Conservation (phyloP, 1,140 invertebrate genomes). For the Drosophila nigrodunni region DNA sequence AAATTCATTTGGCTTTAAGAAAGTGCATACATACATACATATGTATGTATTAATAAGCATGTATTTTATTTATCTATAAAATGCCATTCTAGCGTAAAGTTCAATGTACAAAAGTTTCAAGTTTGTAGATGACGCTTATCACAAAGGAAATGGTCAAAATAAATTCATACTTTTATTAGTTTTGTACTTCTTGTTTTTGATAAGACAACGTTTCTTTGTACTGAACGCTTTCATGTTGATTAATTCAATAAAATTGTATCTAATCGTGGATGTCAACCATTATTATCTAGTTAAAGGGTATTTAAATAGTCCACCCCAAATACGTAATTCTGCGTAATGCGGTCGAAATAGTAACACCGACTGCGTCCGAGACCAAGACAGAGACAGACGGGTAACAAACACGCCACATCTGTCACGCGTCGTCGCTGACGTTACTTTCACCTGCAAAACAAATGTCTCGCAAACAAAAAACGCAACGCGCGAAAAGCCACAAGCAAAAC, state of each 20-base stretch:
- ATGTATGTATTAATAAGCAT: slow-evolving; percentile 2
- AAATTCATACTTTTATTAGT: slow-evolving; percentile 21
- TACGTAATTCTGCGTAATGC: neutral
- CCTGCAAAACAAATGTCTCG: slow-evolving; percentile 40
- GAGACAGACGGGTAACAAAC: slow-evolving; percentile 26
- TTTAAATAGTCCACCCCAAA: slow-evolving; percentile 2
- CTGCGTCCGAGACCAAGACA: too few species aligned
- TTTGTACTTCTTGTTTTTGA: slow-evolving; percentile 25
- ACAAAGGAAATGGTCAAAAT: slow-evolving; percentile 37
- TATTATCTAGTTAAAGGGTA: slow-evolving; percentile 6
- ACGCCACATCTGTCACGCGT: slow-evolving; percentile 53
- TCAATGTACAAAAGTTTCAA: slow-evolving; percentile 50
- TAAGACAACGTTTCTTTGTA: slow-evolving; percentile 19
- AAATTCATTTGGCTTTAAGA: slow-evolving; percentile 4
- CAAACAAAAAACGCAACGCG: slow-evolving; percentile 35
- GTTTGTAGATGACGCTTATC: slow-evolving; percentile 35
- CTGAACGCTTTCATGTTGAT: neutral
- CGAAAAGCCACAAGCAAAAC: slow-evolving; percentile 57
- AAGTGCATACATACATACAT: neutral
- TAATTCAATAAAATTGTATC: slow-evolving; percentile 9
- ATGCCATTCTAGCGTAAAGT: slow-evolving; percentile 29
- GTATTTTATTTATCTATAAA: slow-evolving; percentile 10
- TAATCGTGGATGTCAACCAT: neutral
- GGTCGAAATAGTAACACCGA: slow-evolving; percentile 6
- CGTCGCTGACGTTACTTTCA: slow-evolving; percentile 49